Evolutionary conservation across 1,140 invertebrate species (phyloP), one percentile per base, ranked within the genome.

Genomic region (Scaptomyza pallida): DNA sequence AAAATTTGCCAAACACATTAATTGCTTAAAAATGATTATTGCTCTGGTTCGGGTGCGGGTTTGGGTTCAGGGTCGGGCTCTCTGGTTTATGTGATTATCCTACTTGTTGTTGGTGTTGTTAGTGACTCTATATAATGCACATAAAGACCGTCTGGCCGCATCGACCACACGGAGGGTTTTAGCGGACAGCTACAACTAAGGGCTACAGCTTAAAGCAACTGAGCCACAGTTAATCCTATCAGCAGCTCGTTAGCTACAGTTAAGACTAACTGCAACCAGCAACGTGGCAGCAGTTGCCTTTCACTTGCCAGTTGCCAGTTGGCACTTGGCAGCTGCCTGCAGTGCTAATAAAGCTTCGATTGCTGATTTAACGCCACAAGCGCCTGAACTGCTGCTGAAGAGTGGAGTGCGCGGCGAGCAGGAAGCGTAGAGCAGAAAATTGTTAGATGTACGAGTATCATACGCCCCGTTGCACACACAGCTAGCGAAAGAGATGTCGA

Each of bases 261-360:
- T 81, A 65, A 68, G 44, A 69, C 56, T 63, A 50, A 68, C 63
- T 68, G 56, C 70, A 72, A 56, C 19, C 41, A 50, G 23, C 47
- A 63, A 40, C 40, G n/a, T 23, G 41, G 21, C 67, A 45, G 44
- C 45, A 56, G 55, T 60, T 59, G 37, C 40, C n/a, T 50, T 35
- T 21, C 59, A 35, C 37, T 57, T 79, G 71, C 52, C 62, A 64
- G 63, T 35, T 69, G 61, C 50, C 63, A 40, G 33, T 26, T 33
- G 54, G 8, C 54, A 35, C 30, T 47, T 80, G 67, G 61, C 67
- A 68, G 72, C 65, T 76, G 76, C 56, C 75, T 78, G 73, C 69
- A 75, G 56, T 88, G 81, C 82, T 86, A 88, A 86, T 86, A 86
- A 86, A 86, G 82, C 81, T 88, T 86, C 86, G 81, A 81, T 88